phyloP scores from a whole-genome alignment of 92 coral and sea anemone genomes.

The Scolanthus callimorphus region DNA sequence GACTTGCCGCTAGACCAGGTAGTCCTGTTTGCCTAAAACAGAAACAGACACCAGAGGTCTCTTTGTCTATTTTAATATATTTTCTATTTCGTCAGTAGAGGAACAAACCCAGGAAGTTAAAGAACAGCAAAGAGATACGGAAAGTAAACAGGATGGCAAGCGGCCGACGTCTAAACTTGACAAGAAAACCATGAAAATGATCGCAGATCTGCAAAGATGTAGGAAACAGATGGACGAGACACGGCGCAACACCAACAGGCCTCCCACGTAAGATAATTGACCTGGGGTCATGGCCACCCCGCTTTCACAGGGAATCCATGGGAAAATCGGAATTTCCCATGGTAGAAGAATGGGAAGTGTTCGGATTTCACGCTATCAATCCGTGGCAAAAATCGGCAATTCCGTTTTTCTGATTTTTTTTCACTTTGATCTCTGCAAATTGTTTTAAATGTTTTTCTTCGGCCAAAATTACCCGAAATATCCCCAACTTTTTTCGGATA shows the following conservation, averaged over 20 bases:
- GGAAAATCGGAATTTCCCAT: too few relatives aligned
- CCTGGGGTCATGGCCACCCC: too few relatives aligned
- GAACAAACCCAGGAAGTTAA: background rate
- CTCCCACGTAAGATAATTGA: slow-evolving; percentile 65
- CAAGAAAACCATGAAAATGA: slow-evolving; percentile 66
- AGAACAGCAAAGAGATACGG: background rate
- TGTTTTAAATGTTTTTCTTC: too few relatives aligned
- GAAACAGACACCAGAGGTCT: background rate
- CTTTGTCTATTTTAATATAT: background rate
- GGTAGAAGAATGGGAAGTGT: too few relatives aligned
- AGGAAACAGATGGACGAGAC: slow-evolving; percentile 74
- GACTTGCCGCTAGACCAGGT: background rate
- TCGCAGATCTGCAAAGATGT: slow-evolving; percentile 80
- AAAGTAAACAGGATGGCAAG: background rate
- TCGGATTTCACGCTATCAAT: too few relatives aligned
- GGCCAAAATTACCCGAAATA: too few relatives aligned
- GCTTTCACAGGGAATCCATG: too few relatives aligned
- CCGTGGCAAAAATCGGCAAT: too few relatives aligned
- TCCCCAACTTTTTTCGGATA: too few relatives aligned
- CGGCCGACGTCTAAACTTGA: slow-evolving; percentile 54
- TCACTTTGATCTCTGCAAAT: too few relatives aligned
- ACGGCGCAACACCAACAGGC: slow-evolving; percentile 56
- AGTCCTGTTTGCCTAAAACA: background rate
- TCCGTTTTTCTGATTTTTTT: too few relatives aligned
- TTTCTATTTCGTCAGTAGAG: background rate